These are phyloP conservation scores for Standfussiana lucernea DNA, from an alignment of 2,888 invertebrate species.

Conservation along the genomic window DNA sequence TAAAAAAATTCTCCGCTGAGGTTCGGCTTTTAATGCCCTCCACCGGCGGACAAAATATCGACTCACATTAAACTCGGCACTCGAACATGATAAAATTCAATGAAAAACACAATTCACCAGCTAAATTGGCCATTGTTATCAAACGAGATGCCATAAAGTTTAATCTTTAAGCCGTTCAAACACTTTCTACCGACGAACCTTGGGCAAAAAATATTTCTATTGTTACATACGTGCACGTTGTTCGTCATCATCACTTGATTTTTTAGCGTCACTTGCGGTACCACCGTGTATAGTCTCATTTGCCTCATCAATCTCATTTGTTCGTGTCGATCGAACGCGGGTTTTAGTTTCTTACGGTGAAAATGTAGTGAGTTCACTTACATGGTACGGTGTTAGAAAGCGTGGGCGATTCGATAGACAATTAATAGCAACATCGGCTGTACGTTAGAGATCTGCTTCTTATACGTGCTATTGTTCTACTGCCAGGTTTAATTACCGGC, in stretches of 20 bases:
- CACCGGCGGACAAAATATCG: constrained; percentile 43
- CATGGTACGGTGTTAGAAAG: constrained; percentile 84
- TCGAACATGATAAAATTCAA: constrained; percentile 57
- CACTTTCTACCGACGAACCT: constrained; percentile 78
- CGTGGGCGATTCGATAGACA: constrained; percentile 88
- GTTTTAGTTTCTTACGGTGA: constrained; percentile 72
- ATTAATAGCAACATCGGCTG: constrained; percentile 85
- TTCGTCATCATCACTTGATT: constrained; percentile 77
- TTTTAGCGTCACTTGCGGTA: constrained; percentile 73
- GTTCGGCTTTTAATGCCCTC: background rate
- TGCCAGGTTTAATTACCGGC: constrained; percentile 87
- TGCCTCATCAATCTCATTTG: constrained; percentile 58
- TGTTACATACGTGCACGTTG: constrained; percentile 77
- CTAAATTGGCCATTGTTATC: constrained; percentile 77
- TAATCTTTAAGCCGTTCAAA: constrained; percentile 74
- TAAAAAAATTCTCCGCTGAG: constrained; percentile 17
- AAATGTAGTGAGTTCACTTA: constrained; percentile 77
- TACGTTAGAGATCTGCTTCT: constrained; percentile 86
- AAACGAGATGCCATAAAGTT: constrained; percentile 73
- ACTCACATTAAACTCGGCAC: constrained; percentile 53
- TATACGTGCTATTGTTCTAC: constrained; percentile 87
- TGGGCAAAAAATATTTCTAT: constrained; percentile 77
- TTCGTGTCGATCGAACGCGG: constrained; percentile 56
- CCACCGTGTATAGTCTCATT: constrained; percentile 69
- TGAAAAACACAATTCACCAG: constrained; percentile 70